Conservation (phyloP, 2,113 vertebrate genomes). For the Osmerus mordax region DNA sequence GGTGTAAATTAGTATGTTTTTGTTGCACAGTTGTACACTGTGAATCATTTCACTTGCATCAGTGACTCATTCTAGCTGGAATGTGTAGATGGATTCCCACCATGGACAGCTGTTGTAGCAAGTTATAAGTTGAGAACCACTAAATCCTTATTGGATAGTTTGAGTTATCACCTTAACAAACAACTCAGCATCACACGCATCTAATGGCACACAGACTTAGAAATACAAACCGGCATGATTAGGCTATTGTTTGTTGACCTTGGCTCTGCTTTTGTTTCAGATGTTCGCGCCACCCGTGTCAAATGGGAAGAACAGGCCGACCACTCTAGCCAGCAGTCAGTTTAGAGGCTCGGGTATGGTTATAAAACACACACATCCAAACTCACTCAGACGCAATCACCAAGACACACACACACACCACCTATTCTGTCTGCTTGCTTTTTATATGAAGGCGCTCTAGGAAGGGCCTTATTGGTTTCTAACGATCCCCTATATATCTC, state of each 20-base stretch:
- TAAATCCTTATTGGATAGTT: slow-evolving; percentile 6
- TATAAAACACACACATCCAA: neutral
- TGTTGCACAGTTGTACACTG: slow-evolving; percentile 4
- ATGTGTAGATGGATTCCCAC: slow-evolving; percentile 16
- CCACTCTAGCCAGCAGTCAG: slow-evolving; percentile 81
- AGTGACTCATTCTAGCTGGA: slow-evolving; percentile 22
- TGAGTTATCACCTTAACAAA: slow-evolving; percentile 13
- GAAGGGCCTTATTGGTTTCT: slow-evolving; percentile 8
- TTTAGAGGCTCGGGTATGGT: slow-evolving; percentile 86
- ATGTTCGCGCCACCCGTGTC: slow-evolving; percentile 92
- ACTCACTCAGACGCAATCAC: neutral
- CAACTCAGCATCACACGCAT: neutral
- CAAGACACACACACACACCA: neutral
- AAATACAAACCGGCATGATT: neutral
- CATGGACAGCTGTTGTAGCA: slow-evolving; percentile 2
- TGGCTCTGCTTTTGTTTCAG: slow-evolving; percentile 69
- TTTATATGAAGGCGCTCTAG: neutral
- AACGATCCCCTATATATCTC: slow-evolving; percentile 3
- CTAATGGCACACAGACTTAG: neutral
- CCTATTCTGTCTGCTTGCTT: neutral
- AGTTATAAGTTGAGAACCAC: neutral
- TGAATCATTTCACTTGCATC: slow-evolving; percentile 21
- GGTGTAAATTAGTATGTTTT: slow-evolving; percentile 1
- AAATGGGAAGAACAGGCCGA: slow-evolving; percentile 88
- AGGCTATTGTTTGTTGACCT: slow-evolving; percentile 10